phyloP scores from a whole-genome alignment of 2,797 vertebrate genomes.

The Micrastur ruficollis region DNA sequence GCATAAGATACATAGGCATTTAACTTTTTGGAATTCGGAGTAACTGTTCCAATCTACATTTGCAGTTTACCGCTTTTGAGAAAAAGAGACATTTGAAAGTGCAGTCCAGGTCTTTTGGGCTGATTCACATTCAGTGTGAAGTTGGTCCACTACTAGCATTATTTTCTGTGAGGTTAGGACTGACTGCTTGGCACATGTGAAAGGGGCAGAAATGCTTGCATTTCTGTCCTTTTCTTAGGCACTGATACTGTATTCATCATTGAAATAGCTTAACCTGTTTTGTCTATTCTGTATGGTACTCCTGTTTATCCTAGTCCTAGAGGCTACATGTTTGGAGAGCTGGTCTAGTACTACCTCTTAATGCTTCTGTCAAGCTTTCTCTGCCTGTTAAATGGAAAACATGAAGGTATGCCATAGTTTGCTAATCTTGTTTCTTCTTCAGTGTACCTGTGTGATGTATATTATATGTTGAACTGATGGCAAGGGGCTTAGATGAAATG shows the following conservation, averaged over 20 bases:
- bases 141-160: not conserved
- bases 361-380: not conserved
- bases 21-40: not conserved
- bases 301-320: not conserved
- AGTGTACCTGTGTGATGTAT: not conserved
- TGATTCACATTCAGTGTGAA: not conserved
- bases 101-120: not conserved
- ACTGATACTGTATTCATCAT: not conserved
- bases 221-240: not conserved
- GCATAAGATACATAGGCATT: not conserved
- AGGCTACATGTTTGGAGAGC: not conserved
- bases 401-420: not conserved
- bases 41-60: not conserved
- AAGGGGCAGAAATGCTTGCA: not conserved
- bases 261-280: not conserved
- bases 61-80: not conserved
- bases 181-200: not conserved
- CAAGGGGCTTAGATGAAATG: not conserved
- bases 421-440: not conserved
- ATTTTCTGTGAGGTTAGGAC: not conserved
- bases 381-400: not conserved
- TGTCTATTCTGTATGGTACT: not conserved
- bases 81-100: not conserved
- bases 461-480: not conserved
- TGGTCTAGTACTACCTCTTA: not conserved